phyloP scores from a whole-genome alignment of 1,140 invertebrate genomes.

The Anoplolepis gracilipes region DNA sequence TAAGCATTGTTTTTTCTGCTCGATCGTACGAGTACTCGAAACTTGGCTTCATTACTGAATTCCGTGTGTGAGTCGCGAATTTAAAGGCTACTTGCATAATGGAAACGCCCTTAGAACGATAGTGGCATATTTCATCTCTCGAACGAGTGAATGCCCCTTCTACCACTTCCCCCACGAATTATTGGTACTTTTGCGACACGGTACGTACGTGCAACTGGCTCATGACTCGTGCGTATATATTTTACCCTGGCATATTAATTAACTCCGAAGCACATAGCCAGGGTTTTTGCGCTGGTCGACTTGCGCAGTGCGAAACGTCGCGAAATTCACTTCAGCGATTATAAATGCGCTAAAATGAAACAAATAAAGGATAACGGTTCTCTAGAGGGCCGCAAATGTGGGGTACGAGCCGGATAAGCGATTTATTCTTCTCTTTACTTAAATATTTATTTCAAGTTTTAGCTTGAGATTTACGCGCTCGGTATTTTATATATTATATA shows the following conservation, averaged over 20 bases:
- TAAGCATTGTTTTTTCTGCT: background rate
- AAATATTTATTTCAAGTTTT: constrained; percentile 25
- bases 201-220: constrained; percentile 57
- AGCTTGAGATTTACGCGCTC: background rate
- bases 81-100: constrained; percentile 66
- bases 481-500: constrained; percentile 3
- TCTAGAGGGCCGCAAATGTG: constrained; percentile 13
- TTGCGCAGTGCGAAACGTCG: constrained; percentile 23
- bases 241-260: constrained; percentile 60
- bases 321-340: constrained; percentile 47
- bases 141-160: constrained; percentile 22
- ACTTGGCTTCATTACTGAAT: background rate
- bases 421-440: constrained; percentile 4
- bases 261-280: constrained; percentile 24
- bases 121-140: constrained; percentile 63
- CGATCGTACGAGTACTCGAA: background rate
- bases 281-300: constrained; percentile 23
- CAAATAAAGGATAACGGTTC: constrained; percentile 26
- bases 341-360: constrained; percentile 41
- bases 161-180: constrained; percentile 40
- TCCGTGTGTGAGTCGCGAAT: constrained; percentile 18
- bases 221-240: constrained; percentile 41
- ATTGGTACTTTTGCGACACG: constrained; percentile 44
- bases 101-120: constrained; percentile 46
- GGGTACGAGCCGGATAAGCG: constrained; percentile 14